Evolutionary conservation across 2,797 vertebrate species (phyloP).

Genomic region (Pangasius krempfi): DNA sequence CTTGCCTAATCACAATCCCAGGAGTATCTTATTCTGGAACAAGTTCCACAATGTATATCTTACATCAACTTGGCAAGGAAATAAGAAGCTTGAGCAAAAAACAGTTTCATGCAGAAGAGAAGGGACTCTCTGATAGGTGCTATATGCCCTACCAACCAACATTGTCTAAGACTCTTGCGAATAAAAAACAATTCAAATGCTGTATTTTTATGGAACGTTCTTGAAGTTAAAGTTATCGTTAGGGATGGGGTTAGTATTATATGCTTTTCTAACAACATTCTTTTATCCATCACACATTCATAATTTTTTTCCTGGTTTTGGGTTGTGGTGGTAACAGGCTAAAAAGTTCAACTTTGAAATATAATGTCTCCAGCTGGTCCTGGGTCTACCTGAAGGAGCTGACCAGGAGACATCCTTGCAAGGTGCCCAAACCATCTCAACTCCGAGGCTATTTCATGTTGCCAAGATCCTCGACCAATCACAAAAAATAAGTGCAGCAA

Average conservation of each 20-base stretch:
- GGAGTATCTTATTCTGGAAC: constrained; percentile 42
- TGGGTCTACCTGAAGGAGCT: not conserved
- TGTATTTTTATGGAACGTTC: not conserved
- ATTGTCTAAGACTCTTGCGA: not conserved
- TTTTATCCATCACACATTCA: not conserved
- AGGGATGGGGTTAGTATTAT: not conserved
- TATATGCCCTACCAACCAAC: not conserved
- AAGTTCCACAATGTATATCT: constrained; percentile 54
- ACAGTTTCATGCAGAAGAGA: not conserved
- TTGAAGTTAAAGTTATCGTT: not conserved
- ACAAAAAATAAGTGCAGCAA: not conserved
- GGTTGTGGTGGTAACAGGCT: not conserved
- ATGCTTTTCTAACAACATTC: not conserved
- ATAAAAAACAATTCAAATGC: not conserved
- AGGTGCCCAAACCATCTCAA: not conserved
- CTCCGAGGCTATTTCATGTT: not conserved
- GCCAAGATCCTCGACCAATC: not conserved
- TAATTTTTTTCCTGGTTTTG: not conserved
- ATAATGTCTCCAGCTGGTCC: not conserved
- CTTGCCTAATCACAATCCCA: constrained; percentile 37
- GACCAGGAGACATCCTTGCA: not conserved
- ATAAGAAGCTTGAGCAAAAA: constrained; percentile 3
- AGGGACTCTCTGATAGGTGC: not conserved
- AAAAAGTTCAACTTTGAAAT: not conserved
- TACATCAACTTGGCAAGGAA: constrained; percentile 36